phyloP scores from a whole-genome alignment of 2,888 invertebrate species.

The Caenorhabditis imperialis region DNA sequence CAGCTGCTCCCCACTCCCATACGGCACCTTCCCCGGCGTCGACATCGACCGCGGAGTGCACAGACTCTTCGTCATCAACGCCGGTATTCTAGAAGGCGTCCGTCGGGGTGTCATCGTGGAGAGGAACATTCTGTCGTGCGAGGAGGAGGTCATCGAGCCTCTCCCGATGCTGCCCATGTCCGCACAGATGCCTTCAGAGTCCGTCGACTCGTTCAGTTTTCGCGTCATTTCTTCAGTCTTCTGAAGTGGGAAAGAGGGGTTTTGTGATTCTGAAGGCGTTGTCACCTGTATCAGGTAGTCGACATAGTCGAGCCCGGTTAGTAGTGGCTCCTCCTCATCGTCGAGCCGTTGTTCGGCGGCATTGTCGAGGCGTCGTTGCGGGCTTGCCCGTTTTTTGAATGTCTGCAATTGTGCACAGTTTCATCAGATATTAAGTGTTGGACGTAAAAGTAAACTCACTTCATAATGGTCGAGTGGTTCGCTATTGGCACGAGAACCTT shows the following conservation, averaged over 20 bases:
- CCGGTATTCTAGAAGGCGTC: conserved; percentile 52
- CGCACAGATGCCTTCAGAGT: conserved; percentile 57
- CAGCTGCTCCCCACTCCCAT: conserved; percentile 56
- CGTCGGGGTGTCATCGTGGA: conserved; percentile 29
- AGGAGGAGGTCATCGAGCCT: conserved; percentile 46
- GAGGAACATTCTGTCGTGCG: conserved; percentile 24
- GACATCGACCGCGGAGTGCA: conserved; percentile 39
- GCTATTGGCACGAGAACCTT: conserved; percentile 37
- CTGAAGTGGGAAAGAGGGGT: neutral
- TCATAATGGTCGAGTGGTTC: conserved; percentile 7
- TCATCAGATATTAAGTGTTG: too few relatives aligned
- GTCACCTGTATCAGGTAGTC: conserved; percentile 36
- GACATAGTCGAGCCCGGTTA: conserved; percentile 25
- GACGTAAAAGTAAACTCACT: too few relatives aligned
- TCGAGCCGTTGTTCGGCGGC: conserved; percentile 40
- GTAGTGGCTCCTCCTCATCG: conserved; percentile 29
- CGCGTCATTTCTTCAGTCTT: conserved; percentile 35
- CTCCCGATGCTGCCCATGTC: conserved; percentile 38
- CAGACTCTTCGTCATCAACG: conserved; percentile 56
- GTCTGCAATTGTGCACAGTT: conserved; percentile 16
- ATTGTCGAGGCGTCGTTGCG: conserved; percentile 70
- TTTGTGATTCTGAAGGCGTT: neutral
- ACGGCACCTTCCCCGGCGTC: conserved; percentile 19
- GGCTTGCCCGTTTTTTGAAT: conserved; percentile 77
- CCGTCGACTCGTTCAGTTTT: conserved; percentile 35